These are phyloP conservation scores for Lates calcarifer DNA, from an alignment of 2,113 vertebrate genomes.

Conservation along the genomic window DNA sequence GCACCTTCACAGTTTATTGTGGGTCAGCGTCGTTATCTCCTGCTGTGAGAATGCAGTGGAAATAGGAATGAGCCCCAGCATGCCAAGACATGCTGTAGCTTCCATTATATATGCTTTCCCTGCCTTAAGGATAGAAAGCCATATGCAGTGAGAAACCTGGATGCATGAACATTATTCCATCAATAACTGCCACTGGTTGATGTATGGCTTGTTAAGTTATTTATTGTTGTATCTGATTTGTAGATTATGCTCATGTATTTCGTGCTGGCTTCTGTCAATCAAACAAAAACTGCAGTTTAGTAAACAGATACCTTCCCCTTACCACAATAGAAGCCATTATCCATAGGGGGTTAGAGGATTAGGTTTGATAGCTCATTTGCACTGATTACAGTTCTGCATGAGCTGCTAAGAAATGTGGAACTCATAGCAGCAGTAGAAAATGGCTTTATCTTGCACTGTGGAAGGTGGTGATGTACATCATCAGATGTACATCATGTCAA, in stretches of 20 bases:
- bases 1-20: slow-evolving; percentile 20
- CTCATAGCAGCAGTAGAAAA: slow-evolving; percentile 30
- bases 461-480: slow-evolving; percentile 12
- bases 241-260: neutral
- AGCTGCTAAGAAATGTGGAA: slow-evolving; percentile 32
- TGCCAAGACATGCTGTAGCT: slow-evolving; percentile 34
- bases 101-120: slow-evolving; percentile 32
- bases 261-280: slow-evolving; percentile 11
- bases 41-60: slow-evolving; percentile 48
- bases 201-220: slow-evolving; percentile 44
- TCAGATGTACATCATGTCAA: slow-evolving; percentile 47
- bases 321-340: neutral
- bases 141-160: slow-evolving; percentile 26
- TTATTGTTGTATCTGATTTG: slow-evolving; percentile 24
- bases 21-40: slow-evolving; percentile 54
- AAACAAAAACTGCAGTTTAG: slow-evolving; percentile 27
- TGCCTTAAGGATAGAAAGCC: slow-evolving; percentile 38
- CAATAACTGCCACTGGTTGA: slow-evolving; percentile 49
- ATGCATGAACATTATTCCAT: slow-evolving; percentile 40
- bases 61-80: slow-evolving; percentile 49
- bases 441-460: slow-evolving; percentile 23
- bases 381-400: slow-evolving; percentile 25
- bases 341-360: neutral
- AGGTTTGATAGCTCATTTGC: slow-evolving; percentile 12
- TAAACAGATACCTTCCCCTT: neutral